phyloP scores from a whole-genome alignment of 2,888 invertebrate species.

The Sturmia bella region DNA sequence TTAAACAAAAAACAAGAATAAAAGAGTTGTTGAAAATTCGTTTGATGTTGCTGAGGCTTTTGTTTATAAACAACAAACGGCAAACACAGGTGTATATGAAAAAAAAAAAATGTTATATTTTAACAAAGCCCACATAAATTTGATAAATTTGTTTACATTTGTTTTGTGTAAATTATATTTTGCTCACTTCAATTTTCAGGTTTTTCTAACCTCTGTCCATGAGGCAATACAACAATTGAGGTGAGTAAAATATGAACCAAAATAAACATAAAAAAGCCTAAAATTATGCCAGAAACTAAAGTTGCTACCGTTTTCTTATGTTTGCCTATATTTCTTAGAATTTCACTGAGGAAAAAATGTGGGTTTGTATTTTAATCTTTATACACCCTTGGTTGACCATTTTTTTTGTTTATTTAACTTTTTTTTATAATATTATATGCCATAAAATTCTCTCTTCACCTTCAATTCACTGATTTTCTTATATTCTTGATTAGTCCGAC shows the following conservation, averaged over 20 bases:
- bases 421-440: neutral
- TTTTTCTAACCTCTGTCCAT: too few relatives aligned
- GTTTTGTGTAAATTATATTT: too few relatives aligned
- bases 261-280: conserved; percentile 4
- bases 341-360: neutral
- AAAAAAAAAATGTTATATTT: neutral
- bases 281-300: conserved; percentile 36
- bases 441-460: conserved; percentile 47
- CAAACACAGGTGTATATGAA: conserved; percentile 28
- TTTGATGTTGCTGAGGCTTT: conserved; percentile 33
- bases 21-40: conserved; percentile 47
- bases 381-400: neutral
- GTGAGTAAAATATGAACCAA: neutral
- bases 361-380: neutral
- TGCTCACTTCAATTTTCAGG: too few relatives aligned
- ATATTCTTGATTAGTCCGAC: conserved; percentile 3
- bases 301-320: neutral
- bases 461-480: conserved; percentile 34
- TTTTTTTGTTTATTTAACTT: neutral
- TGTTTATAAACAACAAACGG: conserved; percentile 41
- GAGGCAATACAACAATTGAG: too few relatives aligned
- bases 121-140: neutral
- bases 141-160: neutral
- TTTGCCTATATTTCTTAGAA: too few relatives aligned
- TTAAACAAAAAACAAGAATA: conserved; percentile 32